A percentile compares a stretch with the other conserved stretches of the same genome.
Conservation (phyloP, 1,140 invertebrate genomes). For the Drosophila parabipectinata region DNA sequence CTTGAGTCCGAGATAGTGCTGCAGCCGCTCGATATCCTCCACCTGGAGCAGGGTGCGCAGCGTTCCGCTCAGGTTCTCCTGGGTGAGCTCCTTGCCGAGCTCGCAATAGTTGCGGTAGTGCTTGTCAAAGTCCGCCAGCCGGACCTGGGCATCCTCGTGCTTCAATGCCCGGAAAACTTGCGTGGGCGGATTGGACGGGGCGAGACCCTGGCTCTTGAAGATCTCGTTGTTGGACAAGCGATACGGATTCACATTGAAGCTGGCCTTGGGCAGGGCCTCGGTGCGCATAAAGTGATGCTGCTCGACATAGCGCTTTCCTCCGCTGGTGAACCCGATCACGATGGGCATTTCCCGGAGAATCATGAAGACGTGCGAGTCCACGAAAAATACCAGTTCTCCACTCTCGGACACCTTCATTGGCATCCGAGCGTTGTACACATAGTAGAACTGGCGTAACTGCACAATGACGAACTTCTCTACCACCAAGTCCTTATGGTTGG, state of each 20-base stretch:
- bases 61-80: conserved; percentile 43
- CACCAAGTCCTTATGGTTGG: conserved; percentile 42
- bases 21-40: conserved; percentile 67
- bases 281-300: conserved; percentile 80
- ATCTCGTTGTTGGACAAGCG: conserved; percentile 49
- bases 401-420: conserved; percentile 44
- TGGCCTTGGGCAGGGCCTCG: conserved; percentile 58
- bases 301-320: conserved; percentile 56
- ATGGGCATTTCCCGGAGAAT: conserved; percentile 72
- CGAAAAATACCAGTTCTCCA: conserved; percentile 62
- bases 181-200: conserved; percentile 43
- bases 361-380: conserved; percentile 76
- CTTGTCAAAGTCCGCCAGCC: conserved; percentile 47
- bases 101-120: conserved; percentile 63
- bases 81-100: conserved; percentile 31
- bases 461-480: conserved; percentile 77
- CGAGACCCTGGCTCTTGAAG: conserved; percentile 40
- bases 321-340: conserved; percentile 54
- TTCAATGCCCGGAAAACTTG: conserved; percentile 49
- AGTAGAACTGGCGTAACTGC: conserved; percentile 70
- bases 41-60: conserved; percentile 66
- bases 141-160: conserved; percentile 43
- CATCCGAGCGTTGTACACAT: conserved; percentile 62
- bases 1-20: conserved; percentile 57
- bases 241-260: conserved; percentile 67